phyloP scores from a whole-genome alignment of 2,797 vertebrate genomes.

The Amniataba percoides region DNA sequence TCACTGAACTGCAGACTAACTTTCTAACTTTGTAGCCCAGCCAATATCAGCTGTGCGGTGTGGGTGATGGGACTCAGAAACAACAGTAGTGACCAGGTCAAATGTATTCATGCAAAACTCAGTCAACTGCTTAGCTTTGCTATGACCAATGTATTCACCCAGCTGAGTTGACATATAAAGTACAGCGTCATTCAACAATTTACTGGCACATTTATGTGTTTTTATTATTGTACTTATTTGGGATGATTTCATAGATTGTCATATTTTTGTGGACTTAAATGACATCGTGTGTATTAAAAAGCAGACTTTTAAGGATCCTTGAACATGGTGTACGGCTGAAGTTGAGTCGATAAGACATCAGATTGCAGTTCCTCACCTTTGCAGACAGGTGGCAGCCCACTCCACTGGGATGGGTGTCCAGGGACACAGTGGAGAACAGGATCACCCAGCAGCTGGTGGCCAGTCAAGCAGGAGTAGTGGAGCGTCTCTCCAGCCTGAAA shows the following conservation, averaged over 20 bases:
- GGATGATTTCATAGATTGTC: background rate
- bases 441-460: slow-evolving; percentile 91
- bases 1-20: too few species aligned
- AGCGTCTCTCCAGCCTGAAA: slow-evolving; percentile 90
- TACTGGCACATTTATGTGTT: background rate
- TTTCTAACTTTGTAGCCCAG: too few species aligned
- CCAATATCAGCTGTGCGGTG: too few species aligned
- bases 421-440: slow-evolving; percentile 91
- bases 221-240: background rate
- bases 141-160: background rate
- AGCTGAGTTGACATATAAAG: background rate
- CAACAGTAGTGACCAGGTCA: too few species aligned
- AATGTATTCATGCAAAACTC: background rate
- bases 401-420: slow-evolving; percentile 94
- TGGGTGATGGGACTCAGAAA: too few species aligned
- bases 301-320: background rate
- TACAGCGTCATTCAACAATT: background rate
- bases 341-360: background rate
- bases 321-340: background rate
- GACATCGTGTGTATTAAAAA: background rate
- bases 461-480: slow-evolving; percentile 89
- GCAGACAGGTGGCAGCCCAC: slow-evolving; percentile 91
- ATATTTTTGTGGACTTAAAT: background rate
- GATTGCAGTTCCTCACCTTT: slow-evolving; percentile 83
- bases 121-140: background rate